These are phyloP conservation scores for Pygmarrhopalites habei DNA, from an alignment of 1,140 invertebrate genomes.

Conservation along the genomic window DNA sequence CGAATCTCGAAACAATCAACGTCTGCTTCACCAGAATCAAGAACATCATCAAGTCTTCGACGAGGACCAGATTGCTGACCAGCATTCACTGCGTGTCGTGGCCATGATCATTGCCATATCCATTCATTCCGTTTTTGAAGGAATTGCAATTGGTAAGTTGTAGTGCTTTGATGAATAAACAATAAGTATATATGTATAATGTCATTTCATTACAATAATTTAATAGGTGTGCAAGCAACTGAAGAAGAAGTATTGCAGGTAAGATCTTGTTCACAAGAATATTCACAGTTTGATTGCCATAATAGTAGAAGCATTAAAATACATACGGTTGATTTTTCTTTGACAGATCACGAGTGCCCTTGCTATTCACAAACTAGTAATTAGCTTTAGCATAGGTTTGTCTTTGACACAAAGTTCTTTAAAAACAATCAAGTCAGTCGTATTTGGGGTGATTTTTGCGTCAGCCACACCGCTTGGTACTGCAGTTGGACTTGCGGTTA, in stretches of 20 bases:
- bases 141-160: slow-evolving; percentile 55
- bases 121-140: slow-evolving; percentile 54
- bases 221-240: slow-evolving; percentile 48
- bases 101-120: slow-evolving; percentile 46
- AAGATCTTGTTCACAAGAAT: not conserved
- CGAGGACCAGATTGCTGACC: not conserved
- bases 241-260: slow-evolving; percentile 46
- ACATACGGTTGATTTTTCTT: no score
- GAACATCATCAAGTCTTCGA: not conserved
- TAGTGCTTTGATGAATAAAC: no score
- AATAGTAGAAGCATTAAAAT: no score
- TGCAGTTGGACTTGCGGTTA: slow-evolving; percentile 52
- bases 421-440: slow-evolving; percentile 50
- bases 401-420: slow-evolving; percentile 58
- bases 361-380: slow-evolving; percentile 55
- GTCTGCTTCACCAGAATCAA: not conserved
- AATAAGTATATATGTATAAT: no score
- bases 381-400: slow-evolving; percentile 56
- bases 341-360: slow-evolving; percentile 52
- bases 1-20: not conserved
- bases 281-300: no score
- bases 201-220: no score
- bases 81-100: slow-evolving; percentile 22
- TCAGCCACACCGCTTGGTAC: slow-evolving; percentile 64
- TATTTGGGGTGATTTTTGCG: slow-evolving; percentile 56